Percentiles rank a stretch among this genome's conserved stretches.
Evolutionary conservation across 2,888 invertebrate genomes (phyloP).

Genomic region (Lobophora halterata): DNA sequence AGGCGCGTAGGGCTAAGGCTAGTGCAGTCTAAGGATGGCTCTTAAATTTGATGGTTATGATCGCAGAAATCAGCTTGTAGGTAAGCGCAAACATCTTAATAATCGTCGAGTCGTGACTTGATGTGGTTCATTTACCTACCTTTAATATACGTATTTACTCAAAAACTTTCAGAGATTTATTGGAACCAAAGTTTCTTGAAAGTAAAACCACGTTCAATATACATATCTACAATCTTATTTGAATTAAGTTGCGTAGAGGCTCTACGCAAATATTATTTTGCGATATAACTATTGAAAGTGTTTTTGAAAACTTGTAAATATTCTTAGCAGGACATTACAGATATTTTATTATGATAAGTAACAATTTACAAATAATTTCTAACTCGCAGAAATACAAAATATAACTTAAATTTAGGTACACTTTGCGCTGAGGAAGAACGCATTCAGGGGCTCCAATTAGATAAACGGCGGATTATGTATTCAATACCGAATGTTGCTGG

Average conservation of each 20-base stretch:
- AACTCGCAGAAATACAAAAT: slow-evolving; percentile 6
- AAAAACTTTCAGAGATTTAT: too few relatives aligned
- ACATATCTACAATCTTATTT: slow-evolving; percentile 3
- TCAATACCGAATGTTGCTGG: slow-evolving; percentile 28
- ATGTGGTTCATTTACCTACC: too few relatives aligned
- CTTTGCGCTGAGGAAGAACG: slow-evolving; percentile 25
- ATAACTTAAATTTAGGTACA: slow-evolving; percentile 16
- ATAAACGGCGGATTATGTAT: slow-evolving; percentile 32
- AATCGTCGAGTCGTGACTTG: too few relatives aligned
- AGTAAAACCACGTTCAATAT: too few relatives aligned
- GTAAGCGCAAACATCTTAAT: too few relatives aligned
- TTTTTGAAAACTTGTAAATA: too few relatives aligned
- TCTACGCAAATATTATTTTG: slow-evolving; percentile 12
- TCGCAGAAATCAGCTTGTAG: too few relatives aligned
- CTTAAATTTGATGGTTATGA: too few relatives aligned
- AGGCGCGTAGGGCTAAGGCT: background rate
- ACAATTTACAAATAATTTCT: slow-evolving; percentile 3
- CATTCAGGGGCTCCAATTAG: slow-evolving; percentile 31
- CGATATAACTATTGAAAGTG: background rate
- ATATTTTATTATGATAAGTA: slow-evolving; percentile 8
- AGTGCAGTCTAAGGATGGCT: too few relatives aligned
- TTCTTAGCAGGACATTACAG: background rate
- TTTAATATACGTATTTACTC: too few relatives aligned
- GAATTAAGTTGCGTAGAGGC: slow-evolving; percentile 13
- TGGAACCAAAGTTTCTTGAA: too few relatives aligned